Evolutionary conservation across 2,888 invertebrate genomes (phyloP), one percentile per base, ranked within the genome.

Genomic region (Scelioninae gen. 2): DNA sequence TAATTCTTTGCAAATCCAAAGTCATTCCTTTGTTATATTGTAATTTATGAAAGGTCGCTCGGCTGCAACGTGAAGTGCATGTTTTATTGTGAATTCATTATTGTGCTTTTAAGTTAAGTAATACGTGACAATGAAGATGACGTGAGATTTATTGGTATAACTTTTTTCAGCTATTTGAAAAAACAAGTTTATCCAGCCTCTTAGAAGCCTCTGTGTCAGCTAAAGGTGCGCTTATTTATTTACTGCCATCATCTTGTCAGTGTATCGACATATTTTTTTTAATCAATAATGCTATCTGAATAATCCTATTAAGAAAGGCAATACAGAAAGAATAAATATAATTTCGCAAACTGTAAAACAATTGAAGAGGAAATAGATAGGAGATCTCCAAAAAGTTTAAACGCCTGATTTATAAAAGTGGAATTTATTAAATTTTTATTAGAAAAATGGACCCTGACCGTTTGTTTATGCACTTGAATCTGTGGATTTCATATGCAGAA

Each of bases 131-230:
- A 13, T 22, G 7, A 10, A 2, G 1, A 2, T 10, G 1, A 2
- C 9, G 37, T 18, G 28, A 55, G 15, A 53, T 43, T 61, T 6
- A 67, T 68, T 13, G 72, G 37, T 79, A 61, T 76, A 33, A 73
- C n/a, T 61, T 73, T 80, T 83, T 85, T 33, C 83, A 86, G 86
- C 82, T 75, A 22, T 83, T 82, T 80, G 85, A 83, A 82, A 86
- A 86, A 78, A 85, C 86, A 75, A 86, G 86, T 71, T 85, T 86
- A 74, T 86, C 86, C 81, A 86, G 86, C 79, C 83, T 85, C n/a
- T 76, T 86, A 78, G 86, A 86, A 81, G 85, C 86, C 55, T 86
- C 86, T 57, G 86, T 86, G 35, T 85, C 85, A 31, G 82, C 82
- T 28, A 85, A 85, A 86, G 86, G 86, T 85, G 80, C 80, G 84